Base-by-base conservation (phyloP, 2,113 vertebrate genomes). In the Pseudopodoces humilis region DNA sequence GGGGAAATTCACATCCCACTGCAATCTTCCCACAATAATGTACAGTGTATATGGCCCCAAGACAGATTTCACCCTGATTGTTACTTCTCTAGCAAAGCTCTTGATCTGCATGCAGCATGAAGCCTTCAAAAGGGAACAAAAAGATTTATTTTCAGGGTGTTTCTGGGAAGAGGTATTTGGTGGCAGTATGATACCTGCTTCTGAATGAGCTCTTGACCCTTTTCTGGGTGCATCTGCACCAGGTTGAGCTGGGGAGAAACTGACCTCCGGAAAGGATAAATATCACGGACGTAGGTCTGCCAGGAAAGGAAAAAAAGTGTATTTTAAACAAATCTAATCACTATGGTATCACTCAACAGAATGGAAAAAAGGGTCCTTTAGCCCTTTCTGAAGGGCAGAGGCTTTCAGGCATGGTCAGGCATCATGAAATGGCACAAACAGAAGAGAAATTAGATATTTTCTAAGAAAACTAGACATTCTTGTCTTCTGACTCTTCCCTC, bases 241-340 rank as follows among this genome's bases (percentile, higher is more conserved):
- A 99, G 97, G 96, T 99, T 99, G 90, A 99, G 98, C 97, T 99
- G 99, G 5, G 99, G 99, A 67, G 99, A 99, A 15, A 99, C 99
- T 2, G 99, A 99, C 90, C 99, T 98, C 83, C 99, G 98, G 97
- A 99, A 99, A 23, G 99, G 99, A 94, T 99, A 99, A 96, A 99
- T 99, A 86, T 99, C 99, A 84, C 99, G 98, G 46, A 99, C 99
- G 0, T 99, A 99, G 8, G 99, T 99, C 99, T 99, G 94, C 37
- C 92, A 82, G 82, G 85, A 78, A 75, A 76, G 89, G 13, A 2
- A 86, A 70, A 91, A 27, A 91, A 53, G 27, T 43, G 44, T n/a
- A 19, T 86, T 86, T 88, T 77, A 80, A 67, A 83, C 33, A 63
- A 74, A 81, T 18, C 13, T 6, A 86, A 30, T n/a, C 11, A 2